phyloP scores from a whole-genome alignment of 1,140 invertebrate genomes.

The Macrobrachium nipponense region DNA sequence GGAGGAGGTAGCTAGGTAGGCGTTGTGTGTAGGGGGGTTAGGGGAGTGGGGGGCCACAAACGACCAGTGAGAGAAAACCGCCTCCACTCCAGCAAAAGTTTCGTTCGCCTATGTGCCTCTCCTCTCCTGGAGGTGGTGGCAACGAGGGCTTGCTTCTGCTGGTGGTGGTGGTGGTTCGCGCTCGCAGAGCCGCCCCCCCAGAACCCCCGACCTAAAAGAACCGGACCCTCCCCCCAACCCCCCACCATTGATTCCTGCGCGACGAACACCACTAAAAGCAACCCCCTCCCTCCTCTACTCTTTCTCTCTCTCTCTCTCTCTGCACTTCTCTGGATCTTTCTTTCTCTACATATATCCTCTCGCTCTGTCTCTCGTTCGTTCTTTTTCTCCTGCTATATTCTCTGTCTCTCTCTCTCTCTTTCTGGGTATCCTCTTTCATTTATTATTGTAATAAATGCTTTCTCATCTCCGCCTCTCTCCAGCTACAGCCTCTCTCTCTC shows the following conservation, averaged over 20 bases:
- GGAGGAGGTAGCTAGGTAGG: too few relatives aligned
- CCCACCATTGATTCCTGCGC: slow-evolving; percentile 52
- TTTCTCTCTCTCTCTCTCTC: slow-evolving; percentile 15
- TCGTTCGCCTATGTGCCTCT: too few relatives aligned
- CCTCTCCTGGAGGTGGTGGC: too few relatives aligned
- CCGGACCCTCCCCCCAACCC: slow-evolving; percentile 4
- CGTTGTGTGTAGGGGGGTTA: too few relatives aligned
- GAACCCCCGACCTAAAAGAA: neutral
- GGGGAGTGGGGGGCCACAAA: too few relatives aligned
- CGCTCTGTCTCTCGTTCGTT: slow-evolving; percentile 7
- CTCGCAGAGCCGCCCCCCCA: too few relatives aligned
- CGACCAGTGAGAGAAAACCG: too few relatives aligned
- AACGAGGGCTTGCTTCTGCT: slow-evolving; percentile 3
- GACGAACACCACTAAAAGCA: neutral
- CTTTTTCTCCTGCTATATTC: neutral
- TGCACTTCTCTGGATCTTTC: neutral
- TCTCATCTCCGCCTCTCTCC: neutral
- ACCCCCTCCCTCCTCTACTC: neutral
- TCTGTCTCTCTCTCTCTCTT: neutral
- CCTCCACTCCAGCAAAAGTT: too few relatives aligned
- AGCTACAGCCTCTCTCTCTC: neutral
- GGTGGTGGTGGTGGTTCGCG: neutral
- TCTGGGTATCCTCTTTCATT: neutral
- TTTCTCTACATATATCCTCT: neutral
- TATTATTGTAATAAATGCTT: neutral